Evolutionary conservation across 1,140 invertebrate species (phyloP), one percentile per base, ranked within the genome.

Genomic region (Drosophila malerkotliana): DNA sequence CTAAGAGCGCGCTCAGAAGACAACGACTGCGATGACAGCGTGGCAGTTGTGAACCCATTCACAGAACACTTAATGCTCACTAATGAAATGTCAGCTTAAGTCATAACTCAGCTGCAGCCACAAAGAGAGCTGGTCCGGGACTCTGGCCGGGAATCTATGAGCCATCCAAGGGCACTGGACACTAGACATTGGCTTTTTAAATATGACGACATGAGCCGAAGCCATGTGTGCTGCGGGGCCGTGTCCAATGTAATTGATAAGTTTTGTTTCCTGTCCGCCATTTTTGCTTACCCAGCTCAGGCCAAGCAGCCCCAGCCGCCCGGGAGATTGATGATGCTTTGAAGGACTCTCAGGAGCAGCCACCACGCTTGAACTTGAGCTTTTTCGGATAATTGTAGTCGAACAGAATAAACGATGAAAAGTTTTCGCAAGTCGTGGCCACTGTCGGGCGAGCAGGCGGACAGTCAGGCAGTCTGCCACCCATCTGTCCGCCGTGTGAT

Each of bases 21-120:
- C 64, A 45, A 53, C 53, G 59, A 57, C 34, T 37, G 9, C 41
- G 74, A 74, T 41, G 26, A 62, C 63, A 72, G 62, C 59, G 72
- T 64, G 61, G 80, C 9, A 37, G 26, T 28, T 37, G 72, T 79
- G 79, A 85, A 85, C 82, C 88, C 83, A 88, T 87, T 87, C 82
- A 71, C 82, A 82, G 79, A 75, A 78, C 82, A 89, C 83, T 87
- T 87, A 87, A 88, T 87, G 83, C 84, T 76, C 84, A 89, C 87
- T 90, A 90, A 90, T 90, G 87, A 90, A 90, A 90, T 90, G 87
- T 90, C 87, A 90, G 87, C 81, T 90, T 90, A 88, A 87, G 87
- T 90, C 87, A 90, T 90, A 90, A 90, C 77, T 90, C 87, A 90
- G 83, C 71, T 80, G 88, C 78, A 80, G 72, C 61, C 51, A 52